A percentile compares a stretch with the other conserved stretches of the same genome.
These are phyloP conservation scores for Carcina quercana DNA, from an alignment of 2,888 invertebrate species.

Conservation along the genomic window DNA sequence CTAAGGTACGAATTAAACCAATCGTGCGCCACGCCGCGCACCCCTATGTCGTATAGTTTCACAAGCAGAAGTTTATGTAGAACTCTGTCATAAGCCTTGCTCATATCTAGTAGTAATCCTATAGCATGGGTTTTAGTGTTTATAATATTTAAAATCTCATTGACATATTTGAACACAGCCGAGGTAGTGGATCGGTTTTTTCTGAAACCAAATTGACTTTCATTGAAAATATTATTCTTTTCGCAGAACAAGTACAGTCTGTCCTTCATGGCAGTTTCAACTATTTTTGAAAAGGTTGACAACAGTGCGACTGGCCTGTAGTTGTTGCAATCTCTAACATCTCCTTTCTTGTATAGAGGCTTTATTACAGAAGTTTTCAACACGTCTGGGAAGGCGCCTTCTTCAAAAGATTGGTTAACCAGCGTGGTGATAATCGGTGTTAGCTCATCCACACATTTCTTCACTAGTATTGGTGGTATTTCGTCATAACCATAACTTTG, in stretches of 20 bases:
- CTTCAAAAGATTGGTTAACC: slow-evolving; percentile 13
- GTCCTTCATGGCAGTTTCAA: slow-evolving; percentile 9
- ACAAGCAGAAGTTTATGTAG: slow-evolving; percentile 7
- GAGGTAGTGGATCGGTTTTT: slow-evolving; percentile 5
- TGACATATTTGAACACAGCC: slow-evolving; percentile 6
- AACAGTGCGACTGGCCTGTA: slow-evolving; percentile 12
- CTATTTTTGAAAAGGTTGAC: slow-evolving; percentile 9
- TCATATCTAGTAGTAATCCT: slow-evolving; percentile 12
- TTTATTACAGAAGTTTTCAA: slow-evolving; percentile 11
- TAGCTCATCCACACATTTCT: slow-evolving; percentile 7
- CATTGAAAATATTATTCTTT: slow-evolving; percentile 11
- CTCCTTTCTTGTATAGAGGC: slow-evolving; percentile 11
- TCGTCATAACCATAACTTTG: slow-evolving; percentile 10
- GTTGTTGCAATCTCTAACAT: slow-evolving; percentile 6
- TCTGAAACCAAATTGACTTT: slow-evolving; percentile 9
- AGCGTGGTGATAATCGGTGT: slow-evolving; percentile 4
- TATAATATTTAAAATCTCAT: slow-evolving; percentile 4
- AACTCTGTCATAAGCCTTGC: slow-evolving; percentile 13
- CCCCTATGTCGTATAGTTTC: slow-evolving; percentile 10
- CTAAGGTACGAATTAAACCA: slow-evolving; percentile 11
- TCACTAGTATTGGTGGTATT: slow-evolving; percentile 7
- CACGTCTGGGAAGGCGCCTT: slow-evolving; percentile 9
- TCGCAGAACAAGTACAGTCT: slow-evolving; percentile 9
- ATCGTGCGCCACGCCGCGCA: slow-evolving; percentile 5
- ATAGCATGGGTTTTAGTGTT: slow-evolving; percentile 6